Base-by-base conservation (phyloP, 2,113 vertebrate species). In the Acanthisitta chloris region DNA sequence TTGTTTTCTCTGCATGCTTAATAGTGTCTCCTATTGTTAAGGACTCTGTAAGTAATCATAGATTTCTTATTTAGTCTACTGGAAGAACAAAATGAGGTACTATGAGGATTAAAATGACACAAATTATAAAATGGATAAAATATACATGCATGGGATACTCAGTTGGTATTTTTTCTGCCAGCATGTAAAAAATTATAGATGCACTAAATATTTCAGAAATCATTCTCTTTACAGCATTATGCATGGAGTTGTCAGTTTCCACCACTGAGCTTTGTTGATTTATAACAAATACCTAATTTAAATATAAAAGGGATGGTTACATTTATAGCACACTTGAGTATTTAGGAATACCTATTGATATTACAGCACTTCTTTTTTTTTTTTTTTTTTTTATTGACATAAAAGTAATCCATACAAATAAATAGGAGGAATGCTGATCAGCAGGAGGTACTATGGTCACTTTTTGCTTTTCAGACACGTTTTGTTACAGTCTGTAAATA, bases 31-130 rank as follows among this genome's bases (percentile, higher is more conserved):
- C 74, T 58, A 94, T 96, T 96, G 92, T 91, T 96, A 90, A 90
- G 94, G 92, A 97, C 92, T 97, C 88, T 96, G 79, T 97, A 97
- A 97, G 95, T 97, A 97, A 98, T 95, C 92, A 96, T 89, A 97
- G 92, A 97, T 96, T 97, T 93, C 74, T 92, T 92, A 90, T 94
- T 96, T 85, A 91, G 81, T 90, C 91, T 92, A 89, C 78, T 82
- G 88, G 76, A 98, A 97, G 91, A 86, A 96, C 94, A 83, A 96
- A 92, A 62, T 72, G 42, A 96, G 82, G 36, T 71, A 34, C 48
- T 92, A 52, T 84, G 54, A 91, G 72, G 80, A 78, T 95, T 96
- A 90, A 94, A 95, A 97, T 90, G 62, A 43, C 91, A 95, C 70
- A 88, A 79, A 93, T 88, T 61, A 96, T 95, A 97, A 88, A 88